Base-by-base conservation (phyloP, 2,113 vertebrate genomes). In the Nothobranchius kuhntae region DNA sequence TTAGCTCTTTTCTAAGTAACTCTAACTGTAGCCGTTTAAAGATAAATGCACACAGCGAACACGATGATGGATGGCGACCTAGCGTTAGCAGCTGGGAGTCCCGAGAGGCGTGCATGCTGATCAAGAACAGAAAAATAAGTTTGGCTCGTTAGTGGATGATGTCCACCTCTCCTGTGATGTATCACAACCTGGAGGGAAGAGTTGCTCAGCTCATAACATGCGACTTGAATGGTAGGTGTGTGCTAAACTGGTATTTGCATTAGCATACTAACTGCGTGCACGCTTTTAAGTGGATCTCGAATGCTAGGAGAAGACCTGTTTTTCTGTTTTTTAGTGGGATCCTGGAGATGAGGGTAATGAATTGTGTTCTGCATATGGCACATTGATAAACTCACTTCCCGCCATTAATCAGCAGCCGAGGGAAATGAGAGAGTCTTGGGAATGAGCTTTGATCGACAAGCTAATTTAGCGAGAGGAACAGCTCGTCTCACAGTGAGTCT, bases 361-460 rank as follows among this genome's bases (percentile, higher is more conserved):
- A 94, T 94, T 90, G 90, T 68, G 73, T 92, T 92, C 77, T 55
- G 56, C 91, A 87, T 82, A 81, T 74, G 89, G 92, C 86, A 89
- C 75, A 65, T 90, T 91, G 89, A 92, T 89, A 94, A 91, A 94
- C 89, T 91, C 90, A 91, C 84, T 91, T 87, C 87, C 88, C 87
- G 75, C 76, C 77, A 87, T 92, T 94, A 94, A 94, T 93, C 91
- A 93, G 81, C 73, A 85, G 87, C 83, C 61, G n/a, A 60, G 86
- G 88, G 90, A 92, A 86, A 87, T 68, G 69, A 77, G 64, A 73
- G 75, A 87, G 85, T 91, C 91, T 84, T 87, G 91, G 92, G 85
- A 87, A 83, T 82, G 46, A 44, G 46, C 52, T 82, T 59, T 92
- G 92, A 95, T 75, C 91, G 91, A 92, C 91, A 89, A 89, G 78